Evolutionary conservation across 1,140 invertebrate species (phyloP).

Genomic region (Drosophila orosa): DNA sequence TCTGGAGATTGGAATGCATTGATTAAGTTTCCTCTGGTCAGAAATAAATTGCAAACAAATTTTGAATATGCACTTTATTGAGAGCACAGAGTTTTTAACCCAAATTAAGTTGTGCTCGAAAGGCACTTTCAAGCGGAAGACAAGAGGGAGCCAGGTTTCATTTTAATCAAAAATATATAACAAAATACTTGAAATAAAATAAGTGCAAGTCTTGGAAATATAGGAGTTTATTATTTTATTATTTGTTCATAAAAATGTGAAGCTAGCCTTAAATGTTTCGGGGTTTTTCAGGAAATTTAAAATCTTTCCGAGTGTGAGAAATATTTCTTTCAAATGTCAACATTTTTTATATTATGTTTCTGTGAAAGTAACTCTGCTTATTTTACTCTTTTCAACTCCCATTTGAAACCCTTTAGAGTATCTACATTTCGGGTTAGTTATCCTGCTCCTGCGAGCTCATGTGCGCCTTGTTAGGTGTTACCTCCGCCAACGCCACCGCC

Average conservation of each 20-base stretch:
- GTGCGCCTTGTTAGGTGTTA: constrained; percentile 66
- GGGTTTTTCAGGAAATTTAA: background rate
- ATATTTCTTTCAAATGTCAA: background rate
- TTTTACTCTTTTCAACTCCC: background rate
- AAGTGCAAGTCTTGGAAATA: background rate
- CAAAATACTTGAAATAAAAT: background rate
- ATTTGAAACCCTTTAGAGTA: background rate
- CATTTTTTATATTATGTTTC: no score
- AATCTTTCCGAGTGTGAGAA: background rate
- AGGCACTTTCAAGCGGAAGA: constrained; percentile 5
- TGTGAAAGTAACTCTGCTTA: no score
- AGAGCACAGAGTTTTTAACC: constrained; percentile 23
- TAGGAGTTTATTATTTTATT: background rate
- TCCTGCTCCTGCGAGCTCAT: constrained; percentile 12
- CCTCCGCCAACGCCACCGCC: constrained; percentile 30
- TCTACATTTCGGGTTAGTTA: background rate
- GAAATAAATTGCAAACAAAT: constrained; percentile 37
- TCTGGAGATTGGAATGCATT: constrained; percentile 32
- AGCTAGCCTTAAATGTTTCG: background rate
- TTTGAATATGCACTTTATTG: constrained; percentile 40
- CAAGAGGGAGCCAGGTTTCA: background rate
- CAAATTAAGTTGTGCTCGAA: constrained; percentile 30
- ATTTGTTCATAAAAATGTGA: background rate
- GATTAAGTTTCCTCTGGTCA: constrained; percentile 37
- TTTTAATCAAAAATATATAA: constrained; percentile 8